Conservation (phyloP, 53 echinoderm and acorn worm species). For the Apostichopus leukothele region DNA sequence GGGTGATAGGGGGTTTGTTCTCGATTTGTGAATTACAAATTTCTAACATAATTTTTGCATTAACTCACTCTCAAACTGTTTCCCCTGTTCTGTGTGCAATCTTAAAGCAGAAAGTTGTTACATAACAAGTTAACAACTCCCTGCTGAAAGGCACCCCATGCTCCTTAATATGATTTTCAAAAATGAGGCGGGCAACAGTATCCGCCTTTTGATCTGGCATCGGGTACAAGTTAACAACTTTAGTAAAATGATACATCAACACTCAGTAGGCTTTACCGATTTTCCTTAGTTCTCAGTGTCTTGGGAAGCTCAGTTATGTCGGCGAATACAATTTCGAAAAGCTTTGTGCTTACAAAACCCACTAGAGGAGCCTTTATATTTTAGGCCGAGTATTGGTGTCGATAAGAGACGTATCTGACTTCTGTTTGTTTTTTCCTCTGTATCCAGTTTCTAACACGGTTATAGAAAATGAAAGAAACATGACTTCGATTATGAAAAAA, state of each 20-base stretch:
- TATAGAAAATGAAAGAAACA: no score
- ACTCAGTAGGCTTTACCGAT: not conserved
- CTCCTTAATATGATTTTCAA: constrained; percentile 52
- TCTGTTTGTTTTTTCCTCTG: no score
- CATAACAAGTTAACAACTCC: no score
- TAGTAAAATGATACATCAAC: constrained; percentile 38
- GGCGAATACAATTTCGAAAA: not conserved
- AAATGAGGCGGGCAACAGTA: constrained; percentile 53
- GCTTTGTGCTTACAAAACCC: not conserved
- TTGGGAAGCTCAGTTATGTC: constrained; percentile 2
- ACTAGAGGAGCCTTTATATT: no score
- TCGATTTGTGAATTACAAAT: constrained; percentile 52
- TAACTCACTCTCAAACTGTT: constrained; percentile 54
- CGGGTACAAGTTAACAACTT: constrained; percentile 60
- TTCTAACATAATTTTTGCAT: constrained; percentile 43
- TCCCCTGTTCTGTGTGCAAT: constrained; percentile 62
- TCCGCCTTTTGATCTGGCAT: constrained; percentile 52
- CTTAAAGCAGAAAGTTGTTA: no score
- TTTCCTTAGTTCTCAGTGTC: not conserved
- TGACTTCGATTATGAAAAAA: no score
- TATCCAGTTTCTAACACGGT: no score
- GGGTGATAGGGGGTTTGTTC: constrained; percentile 57
- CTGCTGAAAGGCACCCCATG: constrained; percentile 55
- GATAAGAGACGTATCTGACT: no score
- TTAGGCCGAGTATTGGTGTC: no score